Base-by-base conservation (phyloP, 2,113 vertebrate genomes). In the Fregetta grallaria region DNA sequence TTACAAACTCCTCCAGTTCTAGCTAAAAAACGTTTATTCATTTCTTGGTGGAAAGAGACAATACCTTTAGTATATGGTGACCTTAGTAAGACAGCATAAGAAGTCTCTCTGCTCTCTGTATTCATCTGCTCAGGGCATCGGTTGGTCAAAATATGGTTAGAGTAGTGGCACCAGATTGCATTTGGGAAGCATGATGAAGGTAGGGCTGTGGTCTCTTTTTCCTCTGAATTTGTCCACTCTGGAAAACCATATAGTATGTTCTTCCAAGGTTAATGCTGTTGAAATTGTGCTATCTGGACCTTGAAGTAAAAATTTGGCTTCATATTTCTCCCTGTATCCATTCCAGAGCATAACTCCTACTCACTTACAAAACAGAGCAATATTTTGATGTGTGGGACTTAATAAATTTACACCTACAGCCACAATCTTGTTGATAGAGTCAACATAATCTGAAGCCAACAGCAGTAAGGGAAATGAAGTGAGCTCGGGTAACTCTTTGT, bases 381-480 rank as follows among this genome's bases (percentile, higher is more conserved):
- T 97, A 92, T 91, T 95, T 96, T 95, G 42, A 62, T 79, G 42
- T 73, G 66, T 91, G 38, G 50, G 66, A 85, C 70, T 92, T 79
- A 72, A 95, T 95, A 94, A 94, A 94, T 95, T 89, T 81, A 66
- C 67, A 91, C 84, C 42, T 90, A 75, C 76, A 79, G 52, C 61
- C 84, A 94, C 77, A 85, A 16, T 79, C 84, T 66, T 95, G 80
- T 95, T 92, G 86, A 94, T 59, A 84, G 61, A 94, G 65, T 90
- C 92, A 97, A 76, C 53, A 70, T 85, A 79, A 94, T 87, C 65
- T 91, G 49, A 81, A 79, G 88, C 91, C 85, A 94, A 29, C 83
- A 88, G 59, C 71, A 71, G 86, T 50, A 56, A 56, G 52, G 86
- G 72, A 92, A 96, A 62, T 73, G 32, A 82, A 96, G 40, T 79